These are phyloP conservation scores for Alloplasta piceator DNA, from an alignment of 2,888 invertebrate genomes.

Conservation along the genomic window DNA sequence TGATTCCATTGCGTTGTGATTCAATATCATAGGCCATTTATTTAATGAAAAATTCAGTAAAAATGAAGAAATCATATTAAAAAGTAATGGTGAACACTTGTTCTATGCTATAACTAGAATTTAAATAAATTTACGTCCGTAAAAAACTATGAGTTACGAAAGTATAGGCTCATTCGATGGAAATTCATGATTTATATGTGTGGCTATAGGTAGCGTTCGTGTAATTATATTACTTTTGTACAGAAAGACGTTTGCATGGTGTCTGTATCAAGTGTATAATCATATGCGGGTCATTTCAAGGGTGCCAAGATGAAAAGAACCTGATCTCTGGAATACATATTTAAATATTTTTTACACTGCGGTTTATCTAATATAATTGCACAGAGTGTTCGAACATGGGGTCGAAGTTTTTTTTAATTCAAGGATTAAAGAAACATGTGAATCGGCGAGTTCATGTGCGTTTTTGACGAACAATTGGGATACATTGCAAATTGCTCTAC, in stretches of 20 bases:
- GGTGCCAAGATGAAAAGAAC: conserved; percentile 40
- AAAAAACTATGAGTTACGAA: no score
- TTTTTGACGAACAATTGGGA: neutral
- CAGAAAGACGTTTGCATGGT: conserved; percentile 41
- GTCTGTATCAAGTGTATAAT: conserved; percentile 33
- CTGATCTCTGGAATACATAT: conserved; percentile 47
- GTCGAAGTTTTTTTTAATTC: conserved; percentile 34
- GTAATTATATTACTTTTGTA: conserved; percentile 19
- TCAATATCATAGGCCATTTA: no score
- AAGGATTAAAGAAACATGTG: neutral
- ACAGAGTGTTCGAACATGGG: conserved; percentile 36
- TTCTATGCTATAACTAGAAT: no score
- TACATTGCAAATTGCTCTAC: neutral
- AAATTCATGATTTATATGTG: conserved; percentile 35
- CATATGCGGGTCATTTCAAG: conserved; percentile 50
- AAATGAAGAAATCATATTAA: no score
- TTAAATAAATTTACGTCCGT: no score
- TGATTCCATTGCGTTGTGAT: no score
- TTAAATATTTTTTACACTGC: conserved; percentile 5
- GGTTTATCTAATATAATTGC: conserved; percentile 41
- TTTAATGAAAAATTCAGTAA: no score
- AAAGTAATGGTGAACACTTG: no score
- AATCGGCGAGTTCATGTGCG: neutral
- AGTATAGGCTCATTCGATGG: no score
- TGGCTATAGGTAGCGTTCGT: conserved; percentile 32